phyloP scores from a whole-genome alignment of 2,888 invertebrate species.

The Idaea dimidiata region DNA sequence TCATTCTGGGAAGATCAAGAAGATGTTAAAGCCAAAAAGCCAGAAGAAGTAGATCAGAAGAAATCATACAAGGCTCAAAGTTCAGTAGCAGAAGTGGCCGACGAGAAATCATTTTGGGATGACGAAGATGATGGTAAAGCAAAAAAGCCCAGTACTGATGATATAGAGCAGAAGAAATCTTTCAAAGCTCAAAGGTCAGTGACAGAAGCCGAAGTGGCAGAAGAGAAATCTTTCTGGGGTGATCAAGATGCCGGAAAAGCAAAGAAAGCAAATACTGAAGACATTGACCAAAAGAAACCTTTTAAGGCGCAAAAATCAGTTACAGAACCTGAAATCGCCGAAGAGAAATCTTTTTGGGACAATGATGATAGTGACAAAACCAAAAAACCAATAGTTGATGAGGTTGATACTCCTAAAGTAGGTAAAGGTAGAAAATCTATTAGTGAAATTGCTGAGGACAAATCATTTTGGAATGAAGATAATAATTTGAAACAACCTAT shows the following conservation, averaged over 20 bases:
- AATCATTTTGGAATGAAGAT: constrained; percentile 56
- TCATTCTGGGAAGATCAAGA: constrained; percentile 50
- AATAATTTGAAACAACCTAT: constrained; percentile 45
- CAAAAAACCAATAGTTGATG: constrained; percentile 43
- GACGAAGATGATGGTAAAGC: constrained; percentile 47
- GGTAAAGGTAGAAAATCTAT: constrained; percentile 40
- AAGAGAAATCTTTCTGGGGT: constrained; percentile 54
- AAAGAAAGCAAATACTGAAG: constrained; percentile 38
- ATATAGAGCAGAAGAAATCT: constrained; percentile 41
- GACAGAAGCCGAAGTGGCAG: constrained; percentile 47
- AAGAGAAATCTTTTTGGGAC: constrained; percentile 54
- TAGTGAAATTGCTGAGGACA: constrained; percentile 48
- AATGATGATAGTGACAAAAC: constrained; percentile 47
- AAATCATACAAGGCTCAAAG: constrained; percentile 43
- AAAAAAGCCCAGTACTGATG: constrained; percentile 47
- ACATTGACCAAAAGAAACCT: constrained; percentile 36
- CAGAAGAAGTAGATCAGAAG: constrained; percentile 39
- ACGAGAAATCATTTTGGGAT: constrained; percentile 53
- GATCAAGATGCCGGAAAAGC: constrained; percentile 44
- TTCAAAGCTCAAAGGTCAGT: constrained; percentile 48
- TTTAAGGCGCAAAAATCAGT: constrained; percentile 49
- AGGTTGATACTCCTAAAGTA: constrained; percentile 38
- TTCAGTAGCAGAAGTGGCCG: constrained; percentile 46
- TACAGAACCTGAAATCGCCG: constrained; percentile 47
- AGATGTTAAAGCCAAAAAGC: constrained; percentile 42